Conservation (phyloP, 2,113 vertebrate species). For the Cyrtonyx montezumae region DNA sequence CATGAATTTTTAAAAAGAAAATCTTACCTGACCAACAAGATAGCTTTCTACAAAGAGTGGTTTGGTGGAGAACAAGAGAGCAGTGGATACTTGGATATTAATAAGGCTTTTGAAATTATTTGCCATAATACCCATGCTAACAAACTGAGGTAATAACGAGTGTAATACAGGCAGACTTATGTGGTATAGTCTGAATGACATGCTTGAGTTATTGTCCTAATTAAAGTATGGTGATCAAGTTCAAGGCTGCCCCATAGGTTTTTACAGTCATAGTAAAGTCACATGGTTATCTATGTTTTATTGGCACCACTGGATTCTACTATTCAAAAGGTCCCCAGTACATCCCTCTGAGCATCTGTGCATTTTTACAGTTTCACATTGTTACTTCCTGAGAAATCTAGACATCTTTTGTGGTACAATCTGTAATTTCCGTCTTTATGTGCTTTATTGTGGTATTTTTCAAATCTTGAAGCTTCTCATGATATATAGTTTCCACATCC, state of each 20-base stretch:
- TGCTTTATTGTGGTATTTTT: not conserved
- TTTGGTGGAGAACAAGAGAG: not conserved
- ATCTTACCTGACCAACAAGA: not conserved
- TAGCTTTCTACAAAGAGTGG: not conserved
- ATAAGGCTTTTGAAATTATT: not conserved
- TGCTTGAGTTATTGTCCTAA: not conserved
- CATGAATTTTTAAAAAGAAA: not conserved
- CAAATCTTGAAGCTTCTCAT: not conserved
- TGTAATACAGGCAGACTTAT: not conserved
- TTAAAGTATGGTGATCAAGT: not conserved
- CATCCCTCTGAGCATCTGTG: not conserved
- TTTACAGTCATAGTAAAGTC: too few species aligned
- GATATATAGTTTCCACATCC: not conserved
- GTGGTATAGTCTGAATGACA: not conserved
- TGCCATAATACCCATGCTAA: not conserved
- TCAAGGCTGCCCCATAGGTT: not conserved
- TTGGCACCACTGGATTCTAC: not conserved
- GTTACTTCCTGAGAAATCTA: not conserved
- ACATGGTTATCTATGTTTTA: not conserved
- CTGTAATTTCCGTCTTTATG: not conserved
- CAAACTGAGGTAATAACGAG: not conserved
- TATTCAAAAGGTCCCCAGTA: not conserved
- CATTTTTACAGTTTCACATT: not conserved
- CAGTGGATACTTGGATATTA: not conserved
- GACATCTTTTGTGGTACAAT: not conserved